Percentiles rank a stretch among this genome's conserved stretches.
phyloP scores from a whole-genome alignment of 2,113 vertebrate genomes.

The Tylochromis polylepis region DNA sequence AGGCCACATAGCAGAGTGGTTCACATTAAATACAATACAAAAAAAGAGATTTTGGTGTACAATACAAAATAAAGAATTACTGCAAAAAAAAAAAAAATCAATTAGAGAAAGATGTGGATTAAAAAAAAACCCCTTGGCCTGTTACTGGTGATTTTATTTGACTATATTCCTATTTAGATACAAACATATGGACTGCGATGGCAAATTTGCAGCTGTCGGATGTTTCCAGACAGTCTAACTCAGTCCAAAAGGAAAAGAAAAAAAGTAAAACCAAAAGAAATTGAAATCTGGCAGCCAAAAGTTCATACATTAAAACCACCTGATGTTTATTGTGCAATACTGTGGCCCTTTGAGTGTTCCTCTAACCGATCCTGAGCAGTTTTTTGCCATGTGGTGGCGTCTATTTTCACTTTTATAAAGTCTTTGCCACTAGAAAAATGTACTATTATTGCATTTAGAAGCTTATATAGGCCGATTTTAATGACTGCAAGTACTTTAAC shows the following conservation, averaged over 20 bases:
- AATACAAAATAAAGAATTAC: neutral
- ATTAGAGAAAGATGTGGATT: neutral
- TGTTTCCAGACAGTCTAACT: neutral
- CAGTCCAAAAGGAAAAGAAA: neutral
- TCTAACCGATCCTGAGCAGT: neutral
- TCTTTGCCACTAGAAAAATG: neutral
- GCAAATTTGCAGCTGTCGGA: neutral
- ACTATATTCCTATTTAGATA: neutral
- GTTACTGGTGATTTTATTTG: neutral
- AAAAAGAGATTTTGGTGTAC: neutral
- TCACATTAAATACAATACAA: neutral
- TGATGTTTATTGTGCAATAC: neutral
- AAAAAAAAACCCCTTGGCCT: neutral
- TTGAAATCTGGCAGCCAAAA: neutral
- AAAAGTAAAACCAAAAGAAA: neutral
- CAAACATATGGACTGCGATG: neutral
- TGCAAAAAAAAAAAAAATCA: neutral
- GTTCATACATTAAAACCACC: neutral
- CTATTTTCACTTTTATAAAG: neutral
- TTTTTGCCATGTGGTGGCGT: fast-evolving
- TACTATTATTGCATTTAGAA: neutral
- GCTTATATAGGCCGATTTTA: neutral
- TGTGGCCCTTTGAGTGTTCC: neutral
- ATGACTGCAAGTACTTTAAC: neutral
- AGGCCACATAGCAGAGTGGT: neutral